Percentiles rank a stretch among this genome's conserved stretches.
These are phyloP conservation scores for Eumeta japonica DNA, from an alignment of 1,140 invertebrate species.

Conservation along the genomic window DNA sequence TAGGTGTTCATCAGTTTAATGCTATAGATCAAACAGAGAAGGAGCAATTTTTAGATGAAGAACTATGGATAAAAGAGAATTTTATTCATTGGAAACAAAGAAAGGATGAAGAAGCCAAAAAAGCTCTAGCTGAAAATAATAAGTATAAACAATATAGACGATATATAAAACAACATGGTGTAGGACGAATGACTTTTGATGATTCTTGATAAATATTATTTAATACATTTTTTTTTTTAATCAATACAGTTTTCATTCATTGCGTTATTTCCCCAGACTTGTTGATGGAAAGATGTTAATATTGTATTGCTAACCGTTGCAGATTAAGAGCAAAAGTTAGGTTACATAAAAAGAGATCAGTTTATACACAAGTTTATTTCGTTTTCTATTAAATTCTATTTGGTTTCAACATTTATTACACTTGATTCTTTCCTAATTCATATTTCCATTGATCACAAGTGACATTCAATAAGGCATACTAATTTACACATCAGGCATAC, in stretches of 20 bases:
- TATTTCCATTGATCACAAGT: conserved; percentile 44
- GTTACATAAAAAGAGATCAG: too few relatives aligned
- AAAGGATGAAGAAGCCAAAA: conserved; percentile 81
- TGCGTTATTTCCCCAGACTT: too few relatives aligned
- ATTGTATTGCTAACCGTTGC: too few relatives aligned
- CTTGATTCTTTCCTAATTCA: conserved; percentile 22
- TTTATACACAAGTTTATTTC: conserved; percentile 44
- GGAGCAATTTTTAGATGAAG: conserved; percentile 69
- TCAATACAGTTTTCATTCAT: too few relatives aligned
- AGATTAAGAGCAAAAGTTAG: too few relatives aligned
- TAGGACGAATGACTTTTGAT: conserved; percentile 77
- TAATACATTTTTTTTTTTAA: too few relatives aligned
- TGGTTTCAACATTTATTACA: conserved; percentile 45
- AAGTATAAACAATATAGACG: conserved; percentile 77
- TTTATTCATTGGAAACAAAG: conserved; percentile 76
- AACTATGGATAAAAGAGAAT: conserved; percentile 81
- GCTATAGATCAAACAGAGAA: conserved; percentile 73
- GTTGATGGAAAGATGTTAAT: too few relatives aligned
- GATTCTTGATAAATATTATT: conserved; percentile 68
- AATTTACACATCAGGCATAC: conserved; percentile 12
- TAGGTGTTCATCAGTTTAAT: conserved; percentile 69
- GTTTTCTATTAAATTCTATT: conserved; percentile 33
- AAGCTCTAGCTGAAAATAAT: conserved; percentile 74
- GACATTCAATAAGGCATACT: conserved; percentile 41
- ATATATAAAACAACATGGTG: conserved; percentile 78